Evolutionary conservation across 2,888 invertebrate genomes (phyloP), one percentile per base, ranked within the genome.

Genomic region (Tridacna gigas): DNA sequence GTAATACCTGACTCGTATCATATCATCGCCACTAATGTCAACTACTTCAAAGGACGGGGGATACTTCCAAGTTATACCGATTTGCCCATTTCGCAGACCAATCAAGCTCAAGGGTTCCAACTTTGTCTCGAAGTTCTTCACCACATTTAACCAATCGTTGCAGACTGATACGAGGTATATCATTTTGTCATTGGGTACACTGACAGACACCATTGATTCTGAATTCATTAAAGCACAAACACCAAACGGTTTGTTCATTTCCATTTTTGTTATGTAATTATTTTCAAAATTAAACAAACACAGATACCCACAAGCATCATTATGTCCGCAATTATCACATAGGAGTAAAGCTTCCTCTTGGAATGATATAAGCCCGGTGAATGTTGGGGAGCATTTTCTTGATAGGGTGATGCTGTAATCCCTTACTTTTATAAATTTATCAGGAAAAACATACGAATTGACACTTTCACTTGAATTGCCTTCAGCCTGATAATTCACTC

Each of bases 171-270:
- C 15, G 4, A 74, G 13, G 22, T 22, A 11, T 51, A 74, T 74
- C 20, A 37, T 74, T 22, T 47, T 74, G 15, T 56, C 56, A 25
- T 51, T 74, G 5, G 74, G 74, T 25, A 51, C 28, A 56, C 56
- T 74, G 5, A 74, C 74, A 0, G 74, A 56, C 13, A 74, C 26
- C 9, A 11, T 25, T 25, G 20, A 20, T 51, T 56, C 74, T 18
- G 37, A 37, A 37, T 37, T 37, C 37, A 22, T 26, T 4, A 74
- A 26, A 9, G 20, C 15, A 25, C 56, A 56, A 13, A 26, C 56
- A 56, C 74, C 25, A 13, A 74, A 74, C 15, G 74, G 51, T 15
- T 74, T 48, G 51, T 74, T 48, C 51, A 74, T 51, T 56, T 56
- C 37, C 9, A 74, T 13, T 25, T 51, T 56, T 13, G n/a, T 26